phyloP scores from a whole-genome alignment of 2,888 invertebrate genomes.

The Parnassius mnemosyne region DNA sequence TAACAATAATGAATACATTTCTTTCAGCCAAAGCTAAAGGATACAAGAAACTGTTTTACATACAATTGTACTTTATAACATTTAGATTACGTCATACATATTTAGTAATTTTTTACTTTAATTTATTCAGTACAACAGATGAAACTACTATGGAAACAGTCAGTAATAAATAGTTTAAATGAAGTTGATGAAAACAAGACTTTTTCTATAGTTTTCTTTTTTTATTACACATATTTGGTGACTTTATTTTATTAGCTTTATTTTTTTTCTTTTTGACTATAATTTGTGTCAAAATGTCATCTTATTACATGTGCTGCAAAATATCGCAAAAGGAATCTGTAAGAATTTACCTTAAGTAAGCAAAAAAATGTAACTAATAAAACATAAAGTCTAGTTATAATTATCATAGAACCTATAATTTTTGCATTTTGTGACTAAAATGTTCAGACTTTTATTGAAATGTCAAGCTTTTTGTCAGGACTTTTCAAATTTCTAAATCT shows the following conservation, averaged over 20 bases:
- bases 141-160: neutral
- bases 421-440: too few species aligned
- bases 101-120: too few species aligned
- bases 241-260: neutral
- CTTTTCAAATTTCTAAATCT: too few species aligned
- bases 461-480: too few species aligned
- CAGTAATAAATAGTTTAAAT: neutral
- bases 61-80: neutral
- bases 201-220: neutral
- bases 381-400: too few species aligned
- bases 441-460: too few species aligned
- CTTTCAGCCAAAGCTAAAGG: conserved; percentile 21
- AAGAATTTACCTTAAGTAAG: neutral
- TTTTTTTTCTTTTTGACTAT: neutral
- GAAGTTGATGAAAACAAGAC: neutral
- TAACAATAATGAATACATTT: conserved; percentile 9
- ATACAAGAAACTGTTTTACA: conserved; percentile 16
- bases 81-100: too few species aligned
- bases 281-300: too few species aligned
- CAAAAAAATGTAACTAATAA: too few species aligned
- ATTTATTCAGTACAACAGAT: neutral
- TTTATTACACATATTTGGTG: neutral
- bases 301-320: conserved; percentile 1
- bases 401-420: too few species aligned
- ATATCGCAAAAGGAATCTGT: neutral